A percentile compares a stretch with the other conserved stretches of the same genome.
Conservation (phyloP, 2,113 vertebrate genomes). For the Hylia prasina region DNA sequence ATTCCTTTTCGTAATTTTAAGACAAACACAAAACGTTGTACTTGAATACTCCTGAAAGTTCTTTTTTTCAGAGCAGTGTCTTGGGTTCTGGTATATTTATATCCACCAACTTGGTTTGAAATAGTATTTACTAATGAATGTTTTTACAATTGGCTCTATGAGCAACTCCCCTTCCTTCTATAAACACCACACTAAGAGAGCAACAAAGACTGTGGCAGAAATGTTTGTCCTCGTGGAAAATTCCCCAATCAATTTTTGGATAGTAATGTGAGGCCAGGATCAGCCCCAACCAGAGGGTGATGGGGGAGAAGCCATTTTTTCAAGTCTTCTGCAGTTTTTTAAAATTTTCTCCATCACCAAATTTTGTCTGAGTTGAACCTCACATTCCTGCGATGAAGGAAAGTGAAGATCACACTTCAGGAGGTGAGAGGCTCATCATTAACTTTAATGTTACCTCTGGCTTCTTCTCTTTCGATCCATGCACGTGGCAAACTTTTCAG, state of each 20-base stretch:
- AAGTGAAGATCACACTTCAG: neutral
- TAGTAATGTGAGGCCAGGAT: neutral
- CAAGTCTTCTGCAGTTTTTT: neutral
- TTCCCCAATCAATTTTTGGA: neutral
- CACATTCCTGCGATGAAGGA: neutral
- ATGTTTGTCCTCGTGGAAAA: neutral
- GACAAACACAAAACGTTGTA: neutral
- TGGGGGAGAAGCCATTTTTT: neutral
- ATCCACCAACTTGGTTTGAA: neutral
- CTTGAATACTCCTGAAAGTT: neutral
- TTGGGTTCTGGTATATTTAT: neutral
- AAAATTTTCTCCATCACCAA: neutral
- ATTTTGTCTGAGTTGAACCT: neutral
- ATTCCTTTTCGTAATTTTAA: neutral
- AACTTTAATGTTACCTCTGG: neutral
- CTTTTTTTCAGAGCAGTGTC: neutral
- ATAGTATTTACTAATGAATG: constrained; percentile 3
- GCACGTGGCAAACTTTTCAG: neutral
- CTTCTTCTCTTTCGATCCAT: neutral
- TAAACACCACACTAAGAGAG: neutral
- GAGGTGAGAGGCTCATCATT: neutral
- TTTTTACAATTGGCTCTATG: constrained; percentile 5
- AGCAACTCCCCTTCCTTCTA: neutral
- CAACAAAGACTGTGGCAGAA: neutral
- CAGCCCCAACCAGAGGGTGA: neutral